Evolutionary conservation across 2,888 invertebrate genomes (phyloP).

Genomic region (Mantis religiosa): DNA sequence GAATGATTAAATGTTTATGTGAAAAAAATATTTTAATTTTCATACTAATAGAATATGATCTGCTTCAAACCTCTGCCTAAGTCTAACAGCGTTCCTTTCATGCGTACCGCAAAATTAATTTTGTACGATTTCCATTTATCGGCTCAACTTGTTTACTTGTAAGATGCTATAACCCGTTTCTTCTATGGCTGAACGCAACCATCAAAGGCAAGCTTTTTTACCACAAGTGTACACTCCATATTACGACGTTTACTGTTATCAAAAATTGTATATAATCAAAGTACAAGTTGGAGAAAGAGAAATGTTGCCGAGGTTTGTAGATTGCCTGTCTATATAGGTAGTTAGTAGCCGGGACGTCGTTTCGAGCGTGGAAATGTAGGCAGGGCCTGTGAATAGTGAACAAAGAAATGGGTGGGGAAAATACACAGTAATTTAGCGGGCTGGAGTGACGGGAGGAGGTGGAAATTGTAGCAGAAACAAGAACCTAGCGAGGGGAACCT

Average conservation of each 20-base stretch:
- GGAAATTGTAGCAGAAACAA: conserved; percentile 2
- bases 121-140: no score
- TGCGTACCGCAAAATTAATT: no score
- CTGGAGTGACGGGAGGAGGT: background rate
- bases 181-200: no score
- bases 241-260: background rate
- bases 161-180: no score
- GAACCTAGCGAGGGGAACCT: background rate
- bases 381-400: conserved; percentile 7
- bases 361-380: background rate
- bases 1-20: no score
- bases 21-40: no score
- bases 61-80: no score
- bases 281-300: background rate
- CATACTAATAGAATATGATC: no score
- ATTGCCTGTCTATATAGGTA: background rate
- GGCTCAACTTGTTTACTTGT: no score
- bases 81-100: no score
- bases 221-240: background rate
- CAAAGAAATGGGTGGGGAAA: conserved; percentile 12
- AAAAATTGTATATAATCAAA: background rate
- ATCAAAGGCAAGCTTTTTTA: background rate
- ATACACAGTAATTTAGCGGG: conserved; percentile 5
- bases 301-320: background rate
- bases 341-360: background rate